A percentile compares a stretch with the other conserved stretches of the same genome.
phyloP scores from a whole-genome alignment of 2,888 invertebrate species.

The Aspidiotus destructor region DNA sequence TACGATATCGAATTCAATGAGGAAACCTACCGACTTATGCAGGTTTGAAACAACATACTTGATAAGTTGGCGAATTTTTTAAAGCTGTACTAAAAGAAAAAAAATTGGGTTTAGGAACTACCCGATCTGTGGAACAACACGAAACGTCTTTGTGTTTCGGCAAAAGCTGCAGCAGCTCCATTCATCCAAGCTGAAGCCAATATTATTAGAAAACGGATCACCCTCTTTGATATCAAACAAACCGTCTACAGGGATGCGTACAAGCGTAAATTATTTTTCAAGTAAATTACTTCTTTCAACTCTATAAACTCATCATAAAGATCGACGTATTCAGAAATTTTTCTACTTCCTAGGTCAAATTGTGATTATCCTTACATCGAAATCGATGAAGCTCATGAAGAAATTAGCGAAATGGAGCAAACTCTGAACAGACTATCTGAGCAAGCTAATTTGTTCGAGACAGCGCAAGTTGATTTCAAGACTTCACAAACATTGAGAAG shows the following conservation, averaged over 20 bases:
- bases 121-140: constrained; percentile 81
- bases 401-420: constrained; percentile 57
- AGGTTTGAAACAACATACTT: constrained; percentile 45
- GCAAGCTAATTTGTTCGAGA: constrained; percentile 75
- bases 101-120: constrained; percentile 51
- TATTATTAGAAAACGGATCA: constrained; percentile 70
- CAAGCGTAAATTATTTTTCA: constrained; percentile 46
- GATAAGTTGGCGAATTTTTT: constrained; percentile 8
- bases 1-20: constrained; percentile 84
- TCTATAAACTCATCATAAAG: not conserved
- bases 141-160: constrained; percentile 70
- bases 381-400: constrained; percentile 58
- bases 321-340: not conserved
- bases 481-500: constrained; percentile 62
- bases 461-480: constrained; percentile 72
- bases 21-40: constrained; percentile 57
- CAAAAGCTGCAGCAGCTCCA: constrained; percentile 78
- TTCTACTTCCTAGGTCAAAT: constrained; percentile 50
- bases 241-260: constrained; percentile 68
- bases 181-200: constrained; percentile 81
- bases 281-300: constrained; percentile 38
- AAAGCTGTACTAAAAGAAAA: not conserved
- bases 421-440: constrained; percentile 56
- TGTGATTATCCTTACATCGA: constrained; percentile 59
- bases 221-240: constrained; percentile 68